Evolutionary conservation across 30 jellyfish, hydroid and myxozoan species (phyloP).

Genomic region (Chironex yamaguchii): DNA sequence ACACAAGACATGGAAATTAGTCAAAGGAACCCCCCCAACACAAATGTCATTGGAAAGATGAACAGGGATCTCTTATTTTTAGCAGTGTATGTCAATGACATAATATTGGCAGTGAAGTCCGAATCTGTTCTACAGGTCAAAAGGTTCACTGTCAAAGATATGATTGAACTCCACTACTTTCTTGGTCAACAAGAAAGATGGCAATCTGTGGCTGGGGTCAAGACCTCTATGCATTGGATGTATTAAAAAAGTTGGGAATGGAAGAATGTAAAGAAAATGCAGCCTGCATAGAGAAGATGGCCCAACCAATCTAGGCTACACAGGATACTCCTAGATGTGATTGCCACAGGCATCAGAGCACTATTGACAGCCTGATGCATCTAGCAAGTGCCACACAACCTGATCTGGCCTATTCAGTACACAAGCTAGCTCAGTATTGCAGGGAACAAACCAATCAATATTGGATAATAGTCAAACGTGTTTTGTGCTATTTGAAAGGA

Average conservation of each 20-base stretch:
- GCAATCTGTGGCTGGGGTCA: background rate
- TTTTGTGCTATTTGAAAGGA: background rate
- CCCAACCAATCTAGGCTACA: background rate
- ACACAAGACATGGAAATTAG: no score
- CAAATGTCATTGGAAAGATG: no score
- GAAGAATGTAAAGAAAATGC: background rate
- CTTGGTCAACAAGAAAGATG: background rate
- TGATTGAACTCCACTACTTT: background rate
- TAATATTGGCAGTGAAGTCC: background rate
- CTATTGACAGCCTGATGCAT: background rate
- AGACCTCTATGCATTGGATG: background rate
- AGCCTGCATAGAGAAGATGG: background rate
- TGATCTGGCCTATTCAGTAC: background rate
- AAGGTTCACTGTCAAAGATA: background rate
- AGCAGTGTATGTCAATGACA: background rate
- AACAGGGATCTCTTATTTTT: no score
- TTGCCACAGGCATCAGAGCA: background rate
- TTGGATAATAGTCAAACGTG: background rate
- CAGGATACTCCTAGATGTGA: background rate
- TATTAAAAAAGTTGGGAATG: background rate
- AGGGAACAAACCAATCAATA: no score
- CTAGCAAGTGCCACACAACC: conserved; percentile 2
- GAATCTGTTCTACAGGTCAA: background rate
- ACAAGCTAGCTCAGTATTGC: background rate
- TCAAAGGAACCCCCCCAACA: no score